Evolutionary conservation across 2,113 vertebrate genomes (phyloP), one percentile per base, ranked within the genome.

Genomic region (Elephantulus edwardii): DNA sequence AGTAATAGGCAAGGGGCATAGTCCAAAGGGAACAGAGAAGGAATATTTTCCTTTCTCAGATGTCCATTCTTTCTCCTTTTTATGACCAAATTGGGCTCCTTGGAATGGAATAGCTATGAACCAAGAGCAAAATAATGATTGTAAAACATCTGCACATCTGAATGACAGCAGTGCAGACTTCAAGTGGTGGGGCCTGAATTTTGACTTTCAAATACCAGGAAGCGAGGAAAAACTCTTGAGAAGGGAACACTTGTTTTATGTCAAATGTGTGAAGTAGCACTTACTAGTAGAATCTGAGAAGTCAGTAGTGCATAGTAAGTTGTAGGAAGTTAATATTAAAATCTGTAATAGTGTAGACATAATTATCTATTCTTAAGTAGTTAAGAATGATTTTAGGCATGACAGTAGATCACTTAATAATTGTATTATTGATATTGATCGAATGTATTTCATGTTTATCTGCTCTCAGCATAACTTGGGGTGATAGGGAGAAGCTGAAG

Each of bases 61-160:
- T 77, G 82, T 80, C 72, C 42, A 60, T 92, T 92, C 42, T 94
- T 60, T 83, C 58, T 89, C 78, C 72, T 74, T 58, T 33, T 74
- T 72, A 50, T 30, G 48, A 88, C 54, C 71, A 94, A 54, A 90
- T 64, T 93, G 82, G 60, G n/a, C 82, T 96, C 79, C 46, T n/a
- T 62, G 62, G 90, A 74, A 38, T 66, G 5, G 54, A 81, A 70
- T n/a, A n/a, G 12, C 78, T 28, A 38, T 85, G 38, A 91, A 60
- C 46, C 40, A 33, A 48, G 88, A 91, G 75, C 85, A 83, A 94
- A 92, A 85, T 82, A 66, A 64, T 12, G 19, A n/a, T 70, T 56
- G 93, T 74, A 54, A 91, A 91, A 56, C 82, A 70, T 50, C 74
- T 86, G 0, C 0, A 62, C 33, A 38, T 92, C 10, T 80, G 7